Conservation (phyloP, 2,797 vertebrate genomes). For the Bucorvus abyssinicus region DNA sequence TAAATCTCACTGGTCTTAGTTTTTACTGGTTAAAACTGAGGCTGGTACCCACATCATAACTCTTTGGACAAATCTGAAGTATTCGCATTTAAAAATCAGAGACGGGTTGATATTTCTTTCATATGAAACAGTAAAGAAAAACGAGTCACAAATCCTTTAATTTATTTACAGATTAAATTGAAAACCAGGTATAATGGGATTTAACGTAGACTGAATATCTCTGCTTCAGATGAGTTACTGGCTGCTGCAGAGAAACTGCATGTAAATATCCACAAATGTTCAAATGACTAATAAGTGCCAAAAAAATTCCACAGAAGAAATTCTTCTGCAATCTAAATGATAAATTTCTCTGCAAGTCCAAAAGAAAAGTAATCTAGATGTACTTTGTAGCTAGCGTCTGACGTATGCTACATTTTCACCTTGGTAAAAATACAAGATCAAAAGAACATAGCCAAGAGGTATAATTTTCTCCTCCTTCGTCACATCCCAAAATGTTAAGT, state of each 20-base stretch:
- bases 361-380: neutral
- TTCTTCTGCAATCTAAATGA: neutral
- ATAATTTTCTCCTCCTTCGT: conserved; percentile 67
- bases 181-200: neutral
- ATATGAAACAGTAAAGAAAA: neutral
- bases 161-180: neutral
- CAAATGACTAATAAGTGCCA: neutral
- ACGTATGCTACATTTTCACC: conserved; percentile 22
- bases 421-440: conserved; percentile 53
- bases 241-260: neutral
- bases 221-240: neutral
- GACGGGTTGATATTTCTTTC: neutral
- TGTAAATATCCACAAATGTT: neutral
- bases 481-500: conserved; percentile 65
- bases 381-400: neutral
- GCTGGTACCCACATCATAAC: neutral
- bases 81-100: neutral
- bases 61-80: neutral
- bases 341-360: neutral
- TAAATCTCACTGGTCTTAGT: neutral
- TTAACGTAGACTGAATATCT: neutral
- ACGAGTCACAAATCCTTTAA: neutral
- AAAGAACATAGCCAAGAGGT: conserved; percentile 47
- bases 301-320: neutral
- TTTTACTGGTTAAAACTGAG: neutral